A percentile compares a stretch with the other conserved stretches of the same genome.
These are phyloP conservation scores for Lophius americanus DNA, from an alignment of 2,797 vertebrate species.

Conservation along the genomic window DNA sequence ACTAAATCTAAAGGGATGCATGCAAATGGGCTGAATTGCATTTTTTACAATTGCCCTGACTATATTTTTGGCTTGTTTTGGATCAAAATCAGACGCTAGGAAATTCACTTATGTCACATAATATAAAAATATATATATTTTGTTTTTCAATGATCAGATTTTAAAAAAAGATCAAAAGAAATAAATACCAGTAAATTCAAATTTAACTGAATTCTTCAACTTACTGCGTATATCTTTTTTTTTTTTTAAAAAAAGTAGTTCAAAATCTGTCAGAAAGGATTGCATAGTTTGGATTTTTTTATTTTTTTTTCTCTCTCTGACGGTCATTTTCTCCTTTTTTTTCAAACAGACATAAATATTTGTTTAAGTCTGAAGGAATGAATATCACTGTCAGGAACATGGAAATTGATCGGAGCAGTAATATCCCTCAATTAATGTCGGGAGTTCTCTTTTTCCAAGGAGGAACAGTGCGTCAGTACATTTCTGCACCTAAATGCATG, in stretches of 20 bases:
- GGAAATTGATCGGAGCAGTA: constrained; percentile 81
- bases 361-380: constrained; percentile 75
- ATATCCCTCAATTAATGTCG: constrained; percentile 80
- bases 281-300: constrained; percentile 38
- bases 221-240: not conserved
- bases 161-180: not conserved
- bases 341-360: constrained; percentile 77
- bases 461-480: constrained; percentile 77
- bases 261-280: constrained; percentile 28
- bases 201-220: not conserved
- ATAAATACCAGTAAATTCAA: not conserved
- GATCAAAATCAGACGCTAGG: not conserved
- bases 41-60: constrained; percentile 44
- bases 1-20: constrained; percentile 64
- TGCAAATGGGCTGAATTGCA: constrained; percentile 59
- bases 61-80: constrained; percentile 3
- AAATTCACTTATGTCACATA: constrained; percentile 4
- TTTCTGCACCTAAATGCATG: constrained; percentile 82
- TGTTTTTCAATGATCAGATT: not conserved
- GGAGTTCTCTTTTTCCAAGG: constrained; percentile 80
- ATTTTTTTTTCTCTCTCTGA: constrained; percentile 13
- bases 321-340: constrained; percentile 45
- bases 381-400: constrained; percentile 76
- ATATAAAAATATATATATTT: not conserved
- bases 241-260: too few relatives aligned